Evolutionary conservation across 2,113 vertebrate species (phyloP), one percentile per base, ranked within the genome.

Genomic region (Crypturellus undulatus): DNA sequence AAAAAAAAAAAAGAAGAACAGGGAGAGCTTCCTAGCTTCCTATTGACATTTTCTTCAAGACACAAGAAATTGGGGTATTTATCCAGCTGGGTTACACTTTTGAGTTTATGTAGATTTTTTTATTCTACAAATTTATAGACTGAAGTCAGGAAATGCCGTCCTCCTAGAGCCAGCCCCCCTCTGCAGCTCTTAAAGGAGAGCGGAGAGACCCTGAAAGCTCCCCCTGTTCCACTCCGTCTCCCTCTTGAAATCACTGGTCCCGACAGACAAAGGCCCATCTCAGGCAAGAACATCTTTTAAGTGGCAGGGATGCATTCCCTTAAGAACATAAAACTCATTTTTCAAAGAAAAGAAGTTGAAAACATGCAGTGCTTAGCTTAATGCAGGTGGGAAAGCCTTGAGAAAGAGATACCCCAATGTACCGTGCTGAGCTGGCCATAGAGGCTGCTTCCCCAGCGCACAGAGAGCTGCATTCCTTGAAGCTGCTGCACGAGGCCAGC

Each of bases 401-500:
- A 85, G 71, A 72, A 87, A 73, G 49, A 58, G 10, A 1, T 26
- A 79, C 47, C 49, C 34, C 65, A 87, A 43, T 10, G 64, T 28
- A 52, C 17, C 7, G 2, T 4, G 17, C 38, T 54, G 49, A 82
- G 49, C 15, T 47, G 82, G 16, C 13, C 26, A 63, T 69, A 87
- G 58, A 72, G 4, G 1, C n/a, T 85, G 12, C 49, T 79, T 70
- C n/a, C 11, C 36, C 22, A n/a, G 45, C 79, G 63, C 42, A 49
- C 58, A 32, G 84, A 58, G 38, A 87, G 30, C 58, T 1, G 0
- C 0, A 0, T 73, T 83, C 20, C 28, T 68, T 34, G n/a, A 36
- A 13, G 30, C 25, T 71, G 32, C 24, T 67, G 3, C 0, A 34
- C 26, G 51, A 47, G 51, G 84, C 62, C 64, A 60, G 24, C 22